Percentiles rank a stretch among this genome's conserved stretches.
Conservation (phyloP, 1,140 invertebrate species). For the Achatina immaculata region DNA sequence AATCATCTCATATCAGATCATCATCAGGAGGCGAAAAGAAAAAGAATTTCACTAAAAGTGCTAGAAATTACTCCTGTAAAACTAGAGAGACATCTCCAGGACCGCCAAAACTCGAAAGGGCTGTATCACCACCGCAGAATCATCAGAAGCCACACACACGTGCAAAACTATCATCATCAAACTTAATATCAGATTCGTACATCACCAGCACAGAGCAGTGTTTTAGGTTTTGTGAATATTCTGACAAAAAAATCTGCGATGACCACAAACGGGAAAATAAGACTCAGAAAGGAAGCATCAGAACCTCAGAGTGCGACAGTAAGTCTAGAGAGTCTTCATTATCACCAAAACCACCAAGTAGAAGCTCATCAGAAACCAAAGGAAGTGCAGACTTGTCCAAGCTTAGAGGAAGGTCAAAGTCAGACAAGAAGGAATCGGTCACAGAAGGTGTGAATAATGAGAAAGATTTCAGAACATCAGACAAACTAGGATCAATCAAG, state of each 20-base stretch:
- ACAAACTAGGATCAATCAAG: neutral
- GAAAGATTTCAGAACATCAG: neutral
- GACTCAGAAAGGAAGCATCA: neutral
- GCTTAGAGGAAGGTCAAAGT: neutral
- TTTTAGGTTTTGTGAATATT: neutral
- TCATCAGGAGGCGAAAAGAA: neutral
- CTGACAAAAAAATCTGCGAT: neutral
- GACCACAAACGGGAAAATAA: neutral
- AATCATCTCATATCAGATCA: neutral
- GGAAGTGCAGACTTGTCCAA: neutral
- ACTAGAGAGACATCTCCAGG: slow-evolving; percentile 10
- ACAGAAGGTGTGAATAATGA: neutral
- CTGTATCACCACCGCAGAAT: slow-evolving; percentile 16
- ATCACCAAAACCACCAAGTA: neutral
- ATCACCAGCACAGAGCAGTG: neutral
- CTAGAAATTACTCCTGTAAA: neutral
- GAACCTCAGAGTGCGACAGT: neutral
- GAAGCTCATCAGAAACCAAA: neutral
- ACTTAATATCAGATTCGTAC: neutral
- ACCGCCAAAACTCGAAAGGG: slow-evolving; percentile 32
- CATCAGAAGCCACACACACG: neutral
- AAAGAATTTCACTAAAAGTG: neutral
- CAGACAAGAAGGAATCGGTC: neutral
- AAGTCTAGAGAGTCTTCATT: neutral
- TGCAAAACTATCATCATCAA: neutral